Evolutionary conservation across 2,888 invertebrate genomes (phyloP).

Genomic region (Gymnocheta viridis): DNA sequence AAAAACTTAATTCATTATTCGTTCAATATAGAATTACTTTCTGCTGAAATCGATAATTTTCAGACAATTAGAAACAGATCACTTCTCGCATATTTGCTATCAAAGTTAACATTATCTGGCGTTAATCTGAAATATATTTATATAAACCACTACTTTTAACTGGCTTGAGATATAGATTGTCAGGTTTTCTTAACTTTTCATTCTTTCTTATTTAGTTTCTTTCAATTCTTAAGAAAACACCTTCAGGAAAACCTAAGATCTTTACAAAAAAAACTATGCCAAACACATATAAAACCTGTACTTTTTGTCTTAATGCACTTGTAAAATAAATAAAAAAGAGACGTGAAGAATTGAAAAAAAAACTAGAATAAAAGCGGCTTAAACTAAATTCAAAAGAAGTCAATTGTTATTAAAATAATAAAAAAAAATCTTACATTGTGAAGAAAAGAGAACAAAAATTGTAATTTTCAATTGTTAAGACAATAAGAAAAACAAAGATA

Average conservation of each 20-base stretch:
- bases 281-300: conserved; percentile 63
- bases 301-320: conserved; percentile 7
- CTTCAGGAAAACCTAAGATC: conserved; percentile 22
- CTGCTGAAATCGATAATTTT: too few relatives aligned
- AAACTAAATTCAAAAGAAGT: conserved; percentile 50
- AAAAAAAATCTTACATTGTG: conserved; percentile 38
- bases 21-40: too few relatives aligned
- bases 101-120: too few relatives aligned
- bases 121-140: too few relatives aligned
- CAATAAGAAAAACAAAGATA: conserved; percentile 6
- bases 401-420: conserved; percentile 54
- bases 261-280: conserved; percentile 28
- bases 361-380: conserved; percentile 39
- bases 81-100: too few relatives aligned
- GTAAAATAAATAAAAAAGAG: conserved; percentile 22
- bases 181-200: conserved; percentile 18
- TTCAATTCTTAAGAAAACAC: conserved; percentile 39
- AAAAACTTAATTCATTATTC: too few relatives aligned
- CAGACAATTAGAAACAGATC: too few relatives aligned
- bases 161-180: not conserved
- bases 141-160: too few relatives aligned
- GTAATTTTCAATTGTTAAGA: conserved; percentile 29
- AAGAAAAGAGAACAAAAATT: conserved; percentile 1
- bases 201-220: conserved; percentile 31
- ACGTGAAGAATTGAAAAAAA: not conserved